A percentile compares a stretch with the other conserved stretches of the same genome.
These are phyloP conservation scores for Crotalus horridus DNA, from an alignment of 2,113 vertebrate genomes.

Conservation along the genomic window DNA sequence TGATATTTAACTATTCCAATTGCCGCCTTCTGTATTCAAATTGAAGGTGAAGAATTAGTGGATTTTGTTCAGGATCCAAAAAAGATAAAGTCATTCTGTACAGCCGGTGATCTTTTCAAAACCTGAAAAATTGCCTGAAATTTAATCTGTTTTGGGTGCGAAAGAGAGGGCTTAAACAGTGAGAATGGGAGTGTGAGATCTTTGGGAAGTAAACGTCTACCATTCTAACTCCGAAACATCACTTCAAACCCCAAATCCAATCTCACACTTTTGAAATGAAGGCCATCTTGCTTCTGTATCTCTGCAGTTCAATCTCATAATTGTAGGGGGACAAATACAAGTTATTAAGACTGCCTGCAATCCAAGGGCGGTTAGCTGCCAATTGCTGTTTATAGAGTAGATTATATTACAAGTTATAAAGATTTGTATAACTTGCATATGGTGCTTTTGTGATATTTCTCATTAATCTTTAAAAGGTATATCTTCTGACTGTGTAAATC, in stretches of 20 bases:
- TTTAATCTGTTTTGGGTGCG: background rate
- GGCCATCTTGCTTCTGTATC: background rate
- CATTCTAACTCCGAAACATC: background rate
- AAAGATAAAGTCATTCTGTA: background rate
- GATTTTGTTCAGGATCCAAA: background rate
- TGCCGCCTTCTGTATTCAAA: background rate
- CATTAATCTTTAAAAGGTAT: background rate
- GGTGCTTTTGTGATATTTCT: background rate
- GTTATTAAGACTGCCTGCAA: background rate
- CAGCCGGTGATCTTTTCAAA: background rate
- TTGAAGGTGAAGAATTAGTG: slow-evolving; percentile 10
- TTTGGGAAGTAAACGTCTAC: background rate
- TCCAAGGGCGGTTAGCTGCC: background rate
- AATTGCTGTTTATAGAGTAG: slow-evolving; percentile 4
- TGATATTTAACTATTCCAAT: background rate
- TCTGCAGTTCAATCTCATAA: background rate
- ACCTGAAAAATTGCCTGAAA: background rate
- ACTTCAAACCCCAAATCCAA: background rate
- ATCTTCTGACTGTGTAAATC: background rate
- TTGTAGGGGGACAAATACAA: background rate
- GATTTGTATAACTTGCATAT: too few relatives aligned
- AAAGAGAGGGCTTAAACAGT: background rate
- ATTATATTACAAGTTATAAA: background rate
- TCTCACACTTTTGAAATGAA: background rate
- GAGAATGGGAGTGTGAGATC: background rate